phyloP scores from a whole-genome alignment of 2,113 vertebrate species.

The Barbus barbus region DNA sequence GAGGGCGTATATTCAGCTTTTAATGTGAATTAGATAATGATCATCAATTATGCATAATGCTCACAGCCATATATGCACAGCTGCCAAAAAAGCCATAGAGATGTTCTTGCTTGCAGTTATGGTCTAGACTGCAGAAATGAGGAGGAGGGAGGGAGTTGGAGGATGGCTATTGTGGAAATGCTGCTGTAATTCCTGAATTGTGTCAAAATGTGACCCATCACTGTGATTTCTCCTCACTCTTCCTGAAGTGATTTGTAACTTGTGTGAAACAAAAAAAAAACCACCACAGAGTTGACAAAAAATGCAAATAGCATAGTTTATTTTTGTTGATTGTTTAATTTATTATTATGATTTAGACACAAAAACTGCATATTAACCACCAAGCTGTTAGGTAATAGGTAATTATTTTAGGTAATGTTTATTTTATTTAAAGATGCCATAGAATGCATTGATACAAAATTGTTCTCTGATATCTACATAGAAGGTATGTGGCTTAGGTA shows the following conservation, averaged over 20 bases:
- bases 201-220: not conserved
- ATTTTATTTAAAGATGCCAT: no score
- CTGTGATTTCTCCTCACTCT: not conserved
- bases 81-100: not conserved
- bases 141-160: not conserved
- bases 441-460: no score
- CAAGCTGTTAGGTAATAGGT: no score
- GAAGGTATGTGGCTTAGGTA: no score
- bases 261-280: not conserved
- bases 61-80: not conserved
- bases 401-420: no score
- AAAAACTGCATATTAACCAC: no score
- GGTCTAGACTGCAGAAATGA: not conserved
- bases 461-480: no score
- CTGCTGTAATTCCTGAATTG: not conserved
- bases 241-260: not conserved
- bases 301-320: no score
- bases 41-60: not conserved
- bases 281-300: no score
- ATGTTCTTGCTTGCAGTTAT: not conserved
- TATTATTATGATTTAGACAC: no score
- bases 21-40: slow-evolving; percentile 1
- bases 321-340: no score
- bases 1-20: not conserved
- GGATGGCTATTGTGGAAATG: not conserved